These are phyloP conservation scores for Morbakka virulenta DNA, from an alignment of 30 jellyfish, hydroid and myxozoan genomes.

Conservation along the genomic window DNA sequence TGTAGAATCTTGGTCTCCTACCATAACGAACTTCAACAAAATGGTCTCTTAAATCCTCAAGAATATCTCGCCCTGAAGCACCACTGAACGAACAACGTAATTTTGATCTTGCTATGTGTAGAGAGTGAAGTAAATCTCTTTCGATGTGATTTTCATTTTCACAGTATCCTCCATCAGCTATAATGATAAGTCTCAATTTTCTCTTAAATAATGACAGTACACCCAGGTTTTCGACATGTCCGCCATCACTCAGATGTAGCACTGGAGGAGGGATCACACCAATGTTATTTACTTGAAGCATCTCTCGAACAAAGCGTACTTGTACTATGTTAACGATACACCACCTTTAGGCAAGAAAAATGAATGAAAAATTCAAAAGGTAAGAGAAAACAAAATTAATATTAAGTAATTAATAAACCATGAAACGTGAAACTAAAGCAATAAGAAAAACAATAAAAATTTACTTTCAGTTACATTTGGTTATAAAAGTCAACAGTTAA, in stretches of 20 bases:
- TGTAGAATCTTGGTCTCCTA: constrained; percentile 26
- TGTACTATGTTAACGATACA: constrained; percentile 60
- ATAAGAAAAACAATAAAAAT: too few relatives aligned
- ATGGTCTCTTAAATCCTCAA: constrained; percentile 58
- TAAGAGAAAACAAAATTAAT: background rate
- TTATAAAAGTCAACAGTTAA: too few relatives aligned
- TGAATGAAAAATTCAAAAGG: background rate
- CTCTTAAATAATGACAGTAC: constrained; percentile 55
- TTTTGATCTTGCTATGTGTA: constrained; percentile 65
- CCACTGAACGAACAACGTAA: constrained; percentile 72
- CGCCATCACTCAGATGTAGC: constrained; percentile 81
- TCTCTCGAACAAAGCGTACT: constrained; percentile 60
- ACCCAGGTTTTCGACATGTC: constrained; percentile 80
- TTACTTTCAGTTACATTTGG: too few relatives aligned
- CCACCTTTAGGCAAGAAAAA: too few relatives aligned
- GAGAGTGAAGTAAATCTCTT: constrained; percentile 21
- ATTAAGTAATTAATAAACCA: background rate
- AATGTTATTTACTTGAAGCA: constrained; percentile 51
- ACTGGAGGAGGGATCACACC: constrained; percentile 78
- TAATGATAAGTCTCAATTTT: constrained; percentile 35
- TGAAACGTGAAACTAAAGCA: background rate
- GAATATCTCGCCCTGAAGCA: constrained; percentile 61
- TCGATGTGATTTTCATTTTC: constrained; percentile 16
- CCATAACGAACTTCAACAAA: constrained; percentile 43
- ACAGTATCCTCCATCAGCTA: constrained; percentile 65